Conservation (phyloP, 2,888 invertebrate species). For the Zelleria hepariella region DNA sequence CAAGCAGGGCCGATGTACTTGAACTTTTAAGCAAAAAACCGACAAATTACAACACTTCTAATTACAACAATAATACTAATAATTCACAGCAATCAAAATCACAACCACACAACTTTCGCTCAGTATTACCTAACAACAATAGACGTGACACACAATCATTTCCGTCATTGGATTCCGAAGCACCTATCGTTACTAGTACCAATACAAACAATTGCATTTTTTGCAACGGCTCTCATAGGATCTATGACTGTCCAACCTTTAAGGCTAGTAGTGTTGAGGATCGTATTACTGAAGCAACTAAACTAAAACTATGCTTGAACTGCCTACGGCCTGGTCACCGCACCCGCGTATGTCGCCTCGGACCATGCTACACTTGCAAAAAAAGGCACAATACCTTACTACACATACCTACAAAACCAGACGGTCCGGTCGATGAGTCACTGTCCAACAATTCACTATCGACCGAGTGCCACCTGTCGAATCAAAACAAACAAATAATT, state of each 20-base stretch:
- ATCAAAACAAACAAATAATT: too few species aligned
- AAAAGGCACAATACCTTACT: neutral
- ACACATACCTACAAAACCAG: too few species aligned
- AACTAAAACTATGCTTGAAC: slow-evolving; percentile 8
- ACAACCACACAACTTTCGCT: neutral
- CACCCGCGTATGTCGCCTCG: neutral
- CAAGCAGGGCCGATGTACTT: slow-evolving; percentile 8
- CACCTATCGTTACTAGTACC: neutral
- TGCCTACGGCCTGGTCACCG: neutral
- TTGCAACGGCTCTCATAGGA: slow-evolving; percentile 6
- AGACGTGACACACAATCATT: neutral
- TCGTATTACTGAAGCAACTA: neutral
- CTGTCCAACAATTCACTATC: neutral
- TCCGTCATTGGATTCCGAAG: neutral
- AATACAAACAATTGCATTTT: neutral
- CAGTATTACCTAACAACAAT: neutral
- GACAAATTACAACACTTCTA: neutral
- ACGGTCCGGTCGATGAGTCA: too few species aligned
- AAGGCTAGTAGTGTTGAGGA: slow-evolving; percentile 5
- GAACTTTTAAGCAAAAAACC: slow-evolving; percentile 5
- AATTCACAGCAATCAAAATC: neutral
- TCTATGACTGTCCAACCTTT: slow-evolving; percentile 10
- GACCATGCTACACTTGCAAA: neutral
- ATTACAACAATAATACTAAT: neutral
- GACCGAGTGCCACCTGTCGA: neutral